These are phyloP conservation scores for Acyrthosiphon pisum DNA, from an alignment of 1,140 invertebrate genomes.

Conservation along the genomic window DNA sequence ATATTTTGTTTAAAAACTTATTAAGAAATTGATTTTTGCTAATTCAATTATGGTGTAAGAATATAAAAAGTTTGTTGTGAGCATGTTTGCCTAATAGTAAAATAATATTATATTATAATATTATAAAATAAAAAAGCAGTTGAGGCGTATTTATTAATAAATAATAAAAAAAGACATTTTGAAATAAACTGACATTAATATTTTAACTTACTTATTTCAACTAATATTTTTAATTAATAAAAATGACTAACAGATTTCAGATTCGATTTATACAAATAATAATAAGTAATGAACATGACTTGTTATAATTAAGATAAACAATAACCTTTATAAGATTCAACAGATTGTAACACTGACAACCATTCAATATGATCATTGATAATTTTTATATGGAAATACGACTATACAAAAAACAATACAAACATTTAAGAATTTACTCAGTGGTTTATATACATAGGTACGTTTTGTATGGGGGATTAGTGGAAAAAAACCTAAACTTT, in stretches of 20 bases:
- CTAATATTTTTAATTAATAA: neutral
- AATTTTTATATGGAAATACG: neutral
- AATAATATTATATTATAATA: neutral
- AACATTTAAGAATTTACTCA: neutral
- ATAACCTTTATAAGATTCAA: neutral
- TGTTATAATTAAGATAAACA: neutral
- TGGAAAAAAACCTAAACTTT: no score
- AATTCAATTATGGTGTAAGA: neutral
- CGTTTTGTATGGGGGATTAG: neutral
- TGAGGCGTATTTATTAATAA: no score
- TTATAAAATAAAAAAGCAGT: neutral
- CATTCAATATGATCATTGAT: neutral
- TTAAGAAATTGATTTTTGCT: neutral
- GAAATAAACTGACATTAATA: neutral
- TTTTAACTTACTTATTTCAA: neutral
- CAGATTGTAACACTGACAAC: neutral
- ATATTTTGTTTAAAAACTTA: neutral
- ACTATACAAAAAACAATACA: neutral
- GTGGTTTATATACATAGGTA: no score
- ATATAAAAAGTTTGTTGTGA: neutral
- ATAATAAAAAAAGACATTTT: neutral
- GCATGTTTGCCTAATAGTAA: neutral
- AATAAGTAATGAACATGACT: neutral
- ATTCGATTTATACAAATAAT: neutral
- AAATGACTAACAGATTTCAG: neutral